A percentile compares a stretch with the other conserved stretches of the same genome.
Conservation (phyloP, 2,797 vertebrate species). For the Characodon lateralis region DNA sequence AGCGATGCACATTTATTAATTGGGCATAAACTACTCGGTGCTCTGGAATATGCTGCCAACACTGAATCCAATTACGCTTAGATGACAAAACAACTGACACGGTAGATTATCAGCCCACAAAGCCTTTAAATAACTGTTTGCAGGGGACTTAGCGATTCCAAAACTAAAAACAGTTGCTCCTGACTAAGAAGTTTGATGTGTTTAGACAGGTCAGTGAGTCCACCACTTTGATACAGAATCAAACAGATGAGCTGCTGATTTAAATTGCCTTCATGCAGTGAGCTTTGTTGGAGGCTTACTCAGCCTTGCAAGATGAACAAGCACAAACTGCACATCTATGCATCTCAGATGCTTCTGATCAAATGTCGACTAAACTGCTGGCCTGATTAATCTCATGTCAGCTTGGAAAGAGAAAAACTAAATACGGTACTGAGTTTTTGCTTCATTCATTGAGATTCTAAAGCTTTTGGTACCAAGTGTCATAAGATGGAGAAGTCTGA, state of each 20-base stretch:
- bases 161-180: slow-evolving; percentile 23
- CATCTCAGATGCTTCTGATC: neutral
- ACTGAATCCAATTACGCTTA: slow-evolving; percentile 61
- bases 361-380: neutral
- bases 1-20: slow-evolving; percentile 66
- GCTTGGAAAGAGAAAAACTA: neutral
- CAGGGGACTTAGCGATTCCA: slow-evolving; percentile 39
- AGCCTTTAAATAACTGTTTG: slow-evolving; percentile 47
- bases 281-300: neutral
- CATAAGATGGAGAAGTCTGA: neutral
- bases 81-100: slow-evolving; percentile 62
- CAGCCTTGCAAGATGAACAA: neutral
- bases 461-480: neutral
- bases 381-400: neutral
- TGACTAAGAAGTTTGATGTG: neutral
- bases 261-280: neutral
- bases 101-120: slow-evolving; percentile 37
- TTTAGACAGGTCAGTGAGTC: neutral
- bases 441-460: neutral
- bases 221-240: neutral
- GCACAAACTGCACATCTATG: neutral
- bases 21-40: slow-evolving; percentile 66
- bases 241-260: slow-evolving; percentile 6
- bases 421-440: neutral
- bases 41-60: slow-evolving; percentile 51